Evolutionary conservation across 30 jellyfish, hydroid and myxozoan genomes (phyloP).

Genomic region (Aurelia sp.): DNA sequence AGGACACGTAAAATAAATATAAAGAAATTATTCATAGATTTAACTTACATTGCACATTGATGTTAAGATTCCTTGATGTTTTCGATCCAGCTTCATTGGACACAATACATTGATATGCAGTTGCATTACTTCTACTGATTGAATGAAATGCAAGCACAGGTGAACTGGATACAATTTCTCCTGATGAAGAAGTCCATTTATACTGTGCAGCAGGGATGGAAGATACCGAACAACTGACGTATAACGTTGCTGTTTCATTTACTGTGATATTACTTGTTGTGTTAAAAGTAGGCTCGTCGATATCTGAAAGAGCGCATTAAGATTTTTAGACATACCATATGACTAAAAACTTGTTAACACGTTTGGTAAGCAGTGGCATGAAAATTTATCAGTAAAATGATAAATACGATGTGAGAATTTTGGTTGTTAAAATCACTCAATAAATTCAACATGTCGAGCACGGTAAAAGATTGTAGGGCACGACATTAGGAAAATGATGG

Average conservation of each 20-base stretch:
- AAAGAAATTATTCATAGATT: no score
- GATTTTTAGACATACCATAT: no score
- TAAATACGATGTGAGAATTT: no score
- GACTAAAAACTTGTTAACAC: no score
- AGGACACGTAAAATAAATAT: no score
- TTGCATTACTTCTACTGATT: conserved; percentile 12
- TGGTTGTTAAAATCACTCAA: no score
- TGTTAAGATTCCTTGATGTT: conserved; percentile 6
- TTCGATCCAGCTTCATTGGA: conserved; percentile 35
- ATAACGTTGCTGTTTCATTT: background rate
- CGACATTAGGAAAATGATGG: no score
- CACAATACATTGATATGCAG: conserved; percentile 23
- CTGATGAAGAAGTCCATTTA: conserved; percentile 12
- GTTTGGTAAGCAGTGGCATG: no score
- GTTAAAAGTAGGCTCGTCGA: conserved; percentile 38
- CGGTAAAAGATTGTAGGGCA: no score
- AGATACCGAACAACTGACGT: conserved; percentile 1
- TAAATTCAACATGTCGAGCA: no score
- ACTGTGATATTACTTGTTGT: background rate
- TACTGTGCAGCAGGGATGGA: conserved; percentile 20
- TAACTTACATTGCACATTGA: conserved; percentile 63
- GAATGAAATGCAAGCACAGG: conserved; percentile 18
- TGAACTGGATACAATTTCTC: conserved; percentile 14
- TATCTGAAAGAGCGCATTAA: conserved; percentile 14
- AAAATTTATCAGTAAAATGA: no score